These are phyloP conservation scores for Merluccius polli DNA, from an alignment of 2,797 vertebrate species.

Conservation along the genomic window DNA sequence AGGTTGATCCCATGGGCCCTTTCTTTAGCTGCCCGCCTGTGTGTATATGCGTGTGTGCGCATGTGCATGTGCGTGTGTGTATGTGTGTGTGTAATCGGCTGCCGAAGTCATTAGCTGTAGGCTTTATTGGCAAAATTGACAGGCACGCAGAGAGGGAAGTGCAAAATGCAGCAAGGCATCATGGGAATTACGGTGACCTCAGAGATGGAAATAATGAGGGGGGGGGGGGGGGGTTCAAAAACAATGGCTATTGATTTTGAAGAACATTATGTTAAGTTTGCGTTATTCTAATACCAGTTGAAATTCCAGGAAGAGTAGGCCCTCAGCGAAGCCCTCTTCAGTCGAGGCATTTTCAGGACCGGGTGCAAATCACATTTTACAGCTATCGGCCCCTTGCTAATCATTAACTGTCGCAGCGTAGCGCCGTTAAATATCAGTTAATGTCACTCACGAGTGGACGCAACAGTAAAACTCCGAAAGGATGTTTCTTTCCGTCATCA, in stretches of 20 bases:
- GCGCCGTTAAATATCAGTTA: not conserved
- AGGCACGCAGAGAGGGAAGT: slow-evolving; percentile 62
- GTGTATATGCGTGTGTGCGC: not conserved
- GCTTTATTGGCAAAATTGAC: slow-evolving; percentile 72
- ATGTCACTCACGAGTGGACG: not conserved
- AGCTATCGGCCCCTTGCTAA: not conserved
- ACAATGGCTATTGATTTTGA: slow-evolving; percentile 24
- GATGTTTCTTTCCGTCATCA: not conserved
- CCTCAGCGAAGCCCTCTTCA: not conserved
- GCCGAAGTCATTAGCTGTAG: slow-evolving; percentile 67
- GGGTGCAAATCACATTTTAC: not conserved
- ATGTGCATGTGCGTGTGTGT: not conserved
- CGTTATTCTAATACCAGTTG: not conserved
- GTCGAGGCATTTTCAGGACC: not conserved
- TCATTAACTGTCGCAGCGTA: not conserved
- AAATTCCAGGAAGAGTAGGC: not conserved
- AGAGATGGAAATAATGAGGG: slow-evolving; percentile 40
- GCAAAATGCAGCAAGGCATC: slow-evolving; percentile 59
- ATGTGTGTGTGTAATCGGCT: slow-evolving; percentile 65
- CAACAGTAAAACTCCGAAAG: not conserved
- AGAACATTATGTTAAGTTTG: slow-evolving; percentile 1
- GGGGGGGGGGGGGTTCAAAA: slow-evolving; percentile 7
- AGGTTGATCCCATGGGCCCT: slow-evolving; percentile 53
- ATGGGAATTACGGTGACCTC: slow-evolving; percentile 44
- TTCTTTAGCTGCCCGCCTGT: slow-evolving; percentile 55